Percentiles rank a stretch among this genome's conserved stretches.
Evolutionary conservation across 2,797 vertebrate species (phyloP).

Genomic region (Melanotaenia parkinsoni): DNA sequence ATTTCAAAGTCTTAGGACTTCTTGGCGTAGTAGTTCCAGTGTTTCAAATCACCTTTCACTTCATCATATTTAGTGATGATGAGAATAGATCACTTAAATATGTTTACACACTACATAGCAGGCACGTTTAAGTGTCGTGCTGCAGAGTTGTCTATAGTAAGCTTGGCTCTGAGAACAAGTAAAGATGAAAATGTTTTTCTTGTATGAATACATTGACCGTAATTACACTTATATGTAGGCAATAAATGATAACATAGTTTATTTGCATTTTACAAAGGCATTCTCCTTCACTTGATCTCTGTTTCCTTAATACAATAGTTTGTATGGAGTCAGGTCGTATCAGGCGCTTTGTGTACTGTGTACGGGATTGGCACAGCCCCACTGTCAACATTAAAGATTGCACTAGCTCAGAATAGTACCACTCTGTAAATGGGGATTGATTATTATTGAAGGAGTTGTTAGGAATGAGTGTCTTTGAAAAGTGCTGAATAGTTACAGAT

Average conservation of each 20-base stretch:
- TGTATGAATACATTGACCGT: slow-evolving; percentile 45
- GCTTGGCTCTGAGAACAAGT: slow-evolving; percentile 40
- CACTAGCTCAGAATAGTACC: slow-evolving; percentile 49
- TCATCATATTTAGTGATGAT: not conserved
- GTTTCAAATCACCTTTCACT: not conserved
- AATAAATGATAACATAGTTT: slow-evolving; percentile 1
- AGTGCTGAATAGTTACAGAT: slow-evolving; percentile 25
- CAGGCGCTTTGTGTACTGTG: slow-evolving; percentile 54
- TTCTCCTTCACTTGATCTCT: slow-evolving; percentile 10
- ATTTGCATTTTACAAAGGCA: slow-evolving; percentile 16
- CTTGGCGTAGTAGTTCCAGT: not conserved
- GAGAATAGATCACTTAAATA: not conserved
- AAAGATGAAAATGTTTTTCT: slow-evolving; percentile 38
- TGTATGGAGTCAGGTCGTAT: slow-evolving; percentile 54
- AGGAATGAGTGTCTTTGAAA: slow-evolving; percentile 45
- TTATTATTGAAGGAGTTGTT: slow-evolving; percentile 66
- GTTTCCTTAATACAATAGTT: slow-evolving; percentile 18
- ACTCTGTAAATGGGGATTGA: slow-evolving; percentile 51
- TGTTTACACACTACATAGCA: slow-evolving; percentile 49
- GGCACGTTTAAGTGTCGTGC: slow-evolving; percentile 31
- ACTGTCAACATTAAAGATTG: slow-evolving; percentile 45
- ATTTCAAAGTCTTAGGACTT: not conserved
- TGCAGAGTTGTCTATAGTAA: slow-evolving; percentile 64
- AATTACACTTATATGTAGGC: not conserved
- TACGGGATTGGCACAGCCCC: slow-evolving; percentile 32